Base-by-base conservation (phyloP, 2,113 vertebrate species). In the Phalacrocorax carbo region DNA sequence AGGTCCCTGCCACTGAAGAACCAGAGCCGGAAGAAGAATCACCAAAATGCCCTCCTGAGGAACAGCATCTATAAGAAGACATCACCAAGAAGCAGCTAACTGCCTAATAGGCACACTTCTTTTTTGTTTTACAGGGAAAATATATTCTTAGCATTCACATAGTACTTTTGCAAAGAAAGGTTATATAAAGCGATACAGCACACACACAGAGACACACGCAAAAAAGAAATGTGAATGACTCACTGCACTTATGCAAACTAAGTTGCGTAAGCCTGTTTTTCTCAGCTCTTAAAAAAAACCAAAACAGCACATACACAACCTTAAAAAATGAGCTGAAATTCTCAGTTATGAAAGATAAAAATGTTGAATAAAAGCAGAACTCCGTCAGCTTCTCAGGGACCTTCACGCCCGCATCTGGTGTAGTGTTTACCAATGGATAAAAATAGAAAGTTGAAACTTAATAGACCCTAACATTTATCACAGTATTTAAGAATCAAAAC, bases 211-310 rank as follows among this genome's bases (percentile, higher is more conserved):
- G 46, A 92, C 92, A 95, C 2, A 32, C 5, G n/a, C 80, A 89
- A 94, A 88, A 89, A 92, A 90, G 91, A 97, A 93, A 93, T 72
- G 90, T 84, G 92, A 95, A 97, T 97, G 97, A 97, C 93, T 97
- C 96, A 97, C 42, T 89, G 95, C 91, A 92, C 91, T 97, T 97
- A 97, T 95, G 94, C 94, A 97, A 97, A 97, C 93, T 83, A 94
- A 89, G 76, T 97, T 97, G 96, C 68, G 42, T 97, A 97, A 97
- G 94, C 70, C 81, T 96, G 95, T 95, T 97, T 97, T 97, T 97
- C 93, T 91, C 82, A 72, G 90, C 77, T 97, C 52, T 84, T 90
- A 73, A 86, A 92, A 95, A 95, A 86, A 55, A 13, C 11, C 32
- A 46, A 93, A 94, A 34, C 69, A 90, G 84, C 60, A 87, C 84